phyloP scores from a whole-genome alignment of 1,140 invertebrate species.

The Thalassaphorura encarpata region DNA sequence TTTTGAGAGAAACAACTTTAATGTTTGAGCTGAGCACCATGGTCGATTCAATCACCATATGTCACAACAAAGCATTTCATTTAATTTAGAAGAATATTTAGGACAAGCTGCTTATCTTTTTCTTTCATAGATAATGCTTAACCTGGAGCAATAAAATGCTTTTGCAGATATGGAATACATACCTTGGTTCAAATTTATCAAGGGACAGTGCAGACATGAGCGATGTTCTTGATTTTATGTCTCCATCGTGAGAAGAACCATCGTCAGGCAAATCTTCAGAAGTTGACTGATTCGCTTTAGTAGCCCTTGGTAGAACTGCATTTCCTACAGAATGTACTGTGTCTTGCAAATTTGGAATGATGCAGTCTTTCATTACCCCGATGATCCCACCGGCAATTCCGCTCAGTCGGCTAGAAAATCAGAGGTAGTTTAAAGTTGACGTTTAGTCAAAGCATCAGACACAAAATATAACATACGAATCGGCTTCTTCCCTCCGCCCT shows the following conservation, averaged over 20 bases:
- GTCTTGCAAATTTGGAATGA: slow-evolving; percentile 35
- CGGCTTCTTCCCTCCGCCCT: too few species aligned
- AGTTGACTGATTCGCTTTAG: neutral
- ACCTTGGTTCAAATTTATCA: slow-evolving; percentile 30
- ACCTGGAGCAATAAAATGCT: too few species aligned
- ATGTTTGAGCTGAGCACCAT: too few species aligned
- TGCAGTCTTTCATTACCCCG: slow-evolving; percentile 54
- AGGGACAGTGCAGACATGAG: slow-evolving; percentile 26
- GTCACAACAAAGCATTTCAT: neutral
- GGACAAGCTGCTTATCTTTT: neutral
- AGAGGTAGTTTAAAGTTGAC: too few species aligned
- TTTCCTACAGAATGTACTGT: slow-evolving; percentile 26
- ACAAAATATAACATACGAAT: too few species aligned
- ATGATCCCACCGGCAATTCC: slow-evolving; percentile 59
- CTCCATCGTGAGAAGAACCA: neutral
- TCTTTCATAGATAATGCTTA: neutral
- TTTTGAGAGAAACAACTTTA: too few species aligned
- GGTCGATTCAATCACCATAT: too few species aligned
- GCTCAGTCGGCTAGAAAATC: slow-evolving; percentile 50
- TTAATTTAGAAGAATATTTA: neutral
- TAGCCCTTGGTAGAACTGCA: slow-evolving; percentile 16
- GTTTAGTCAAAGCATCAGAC: too few species aligned
- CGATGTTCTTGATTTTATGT: slow-evolving; percentile 14
- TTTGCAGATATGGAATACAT: too few species aligned
- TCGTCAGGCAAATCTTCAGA: neutral